Evolutionary conservation across 2,888 invertebrate genomes (phyloP), one percentile per base, ranked within the genome.

Genomic region (Drosophila anomalipes): DNA sequence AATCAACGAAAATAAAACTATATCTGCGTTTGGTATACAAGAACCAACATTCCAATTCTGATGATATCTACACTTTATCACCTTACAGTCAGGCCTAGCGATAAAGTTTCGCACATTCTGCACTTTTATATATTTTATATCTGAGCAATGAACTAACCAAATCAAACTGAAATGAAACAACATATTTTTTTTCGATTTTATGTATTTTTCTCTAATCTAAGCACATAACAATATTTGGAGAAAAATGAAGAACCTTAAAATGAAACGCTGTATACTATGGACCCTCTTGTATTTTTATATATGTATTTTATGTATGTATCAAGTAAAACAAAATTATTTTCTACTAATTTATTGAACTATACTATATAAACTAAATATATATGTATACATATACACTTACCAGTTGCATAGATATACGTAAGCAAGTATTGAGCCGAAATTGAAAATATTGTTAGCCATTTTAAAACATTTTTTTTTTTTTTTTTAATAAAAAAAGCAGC

Each of bases 261-360:
- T 32, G 41, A 22, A 78, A 66, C 44, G 74, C 74, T 85, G 86
- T 74, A 89, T 89, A 82, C 85, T 70, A 81, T 86, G 86, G 86
- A 86, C 86, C 86, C 86, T 86, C 80, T 80, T 89, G 89, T 89
- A 89, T 89, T 86, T 86, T 86, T 86, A 83, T 89, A 85, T 76
- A 75, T 82, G 60, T 67, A 74, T 57, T 65, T 57, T 51, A 33
- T 65, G 54, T 63, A 54, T 59, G 58, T 77, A 68, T 78, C 59
- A 59, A 70, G 37, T 62, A 53, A 54, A 66, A 54, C 52, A 59
- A 64, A 64, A 62, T 67, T 79, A 86, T 86, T 86, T 86, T 86
- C 80, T 84, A 86, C 75, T 82, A 70, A 84, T 82, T 82, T 86
- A 86, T 76, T 73, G 53, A 84, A 73, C 47, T 22, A 16, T 77